Conservation (phyloP, 1,140 invertebrate species). For the Choristoneura fumiferana region DNA sequence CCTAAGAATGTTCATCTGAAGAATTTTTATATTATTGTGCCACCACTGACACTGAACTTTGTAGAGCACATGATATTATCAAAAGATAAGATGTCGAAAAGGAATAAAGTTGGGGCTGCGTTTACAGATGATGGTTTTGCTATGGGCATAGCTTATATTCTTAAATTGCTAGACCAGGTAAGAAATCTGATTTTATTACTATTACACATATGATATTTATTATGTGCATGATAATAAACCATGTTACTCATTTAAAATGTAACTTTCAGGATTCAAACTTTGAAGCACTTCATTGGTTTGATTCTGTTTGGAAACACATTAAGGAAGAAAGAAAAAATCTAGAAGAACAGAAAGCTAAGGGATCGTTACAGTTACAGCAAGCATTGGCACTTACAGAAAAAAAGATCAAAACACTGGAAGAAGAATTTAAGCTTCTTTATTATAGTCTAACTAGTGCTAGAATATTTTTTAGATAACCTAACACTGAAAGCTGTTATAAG, state of each 20-base stretch:
- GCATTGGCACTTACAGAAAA: constrained; percentile 95
- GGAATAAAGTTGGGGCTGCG: constrained; percentile 90
- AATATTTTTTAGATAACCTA: constrained; percentile 91
- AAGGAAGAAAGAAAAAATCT: constrained; percentile 81
- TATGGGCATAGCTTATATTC: constrained; percentile 91
- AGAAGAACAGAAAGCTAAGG: constrained; percentile 74
- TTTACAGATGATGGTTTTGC: constrained; percentile 99
- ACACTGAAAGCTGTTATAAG: too few species aligned
- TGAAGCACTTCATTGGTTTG: constrained; percentile 97
- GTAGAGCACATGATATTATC: constrained; percentile 95
- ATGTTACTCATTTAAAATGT: constrained; percentile 76
- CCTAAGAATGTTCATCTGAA: constrained; percentile 93
- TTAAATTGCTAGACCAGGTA: constrained; percentile 84
- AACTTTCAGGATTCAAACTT: constrained; percentile 83
- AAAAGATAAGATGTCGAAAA: constrained; percentile 95
- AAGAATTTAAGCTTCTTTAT: constrained; percentile 94
- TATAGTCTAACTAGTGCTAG: constrained; percentile 95
- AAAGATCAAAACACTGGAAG: constrained; percentile 88
- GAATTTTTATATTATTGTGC: constrained; percentile 96
- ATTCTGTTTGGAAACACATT: constrained; percentile 90
- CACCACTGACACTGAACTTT: constrained; percentile 96
- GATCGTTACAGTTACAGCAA: constrained; percentile 87
- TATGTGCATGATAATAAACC: too few species aligned
- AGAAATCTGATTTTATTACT: constrained; percentile 71
- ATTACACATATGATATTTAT: constrained; percentile 81